A percentile compares a stretch with the other conserved stretches of the same genome.
These are phyloP conservation scores for Euwallacea similis DNA, from an alignment of 1,140 invertebrate genomes.

Conservation along the genomic window DNA sequence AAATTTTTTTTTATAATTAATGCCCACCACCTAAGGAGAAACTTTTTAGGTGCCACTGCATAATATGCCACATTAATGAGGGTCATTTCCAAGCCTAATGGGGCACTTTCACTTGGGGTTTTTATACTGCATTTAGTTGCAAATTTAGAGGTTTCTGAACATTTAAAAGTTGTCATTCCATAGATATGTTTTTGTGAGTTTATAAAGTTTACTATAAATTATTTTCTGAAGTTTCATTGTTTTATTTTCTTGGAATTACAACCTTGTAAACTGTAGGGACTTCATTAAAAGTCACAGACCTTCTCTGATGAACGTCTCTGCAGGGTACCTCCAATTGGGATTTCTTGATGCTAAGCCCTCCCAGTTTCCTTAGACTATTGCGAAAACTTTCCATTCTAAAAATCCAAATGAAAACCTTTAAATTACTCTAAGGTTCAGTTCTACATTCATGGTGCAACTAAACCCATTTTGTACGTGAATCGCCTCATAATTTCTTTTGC, in stretches of 20 bases:
- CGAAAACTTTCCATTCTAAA: constrained; percentile 45
- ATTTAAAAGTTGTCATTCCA: neutral
- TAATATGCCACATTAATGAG: too few species aligned
- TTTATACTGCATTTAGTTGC: neutral
- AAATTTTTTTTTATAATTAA: too few species aligned
- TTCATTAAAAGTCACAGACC: constrained; percentile 41
- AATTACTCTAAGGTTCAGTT: neutral
- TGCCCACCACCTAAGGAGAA: too few species aligned
- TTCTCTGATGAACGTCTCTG: constrained; percentile 9
- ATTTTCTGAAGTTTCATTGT: constrained; percentile 9
- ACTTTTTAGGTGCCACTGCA: too few species aligned
- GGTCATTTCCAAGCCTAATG: too few species aligned
- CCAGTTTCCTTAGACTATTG: constrained; percentile 44
- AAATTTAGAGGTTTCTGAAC: neutral
- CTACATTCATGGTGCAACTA: neutral
- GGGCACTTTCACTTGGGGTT: too few species aligned
- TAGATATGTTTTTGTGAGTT: neutral
- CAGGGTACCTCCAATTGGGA: neutral
- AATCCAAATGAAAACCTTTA: constrained; percentile 17
- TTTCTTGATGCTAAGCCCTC: constrained; percentile 35
- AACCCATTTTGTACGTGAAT: too few species aligned
- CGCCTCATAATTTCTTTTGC: too few species aligned
- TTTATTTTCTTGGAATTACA: constrained; percentile 20
- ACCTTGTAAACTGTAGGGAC: constrained; percentile 39
- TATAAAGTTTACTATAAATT: constrained; percentile 3